Conservation (phyloP, 2,113 vertebrate species). For the Galeopterus variegatus region DNA sequence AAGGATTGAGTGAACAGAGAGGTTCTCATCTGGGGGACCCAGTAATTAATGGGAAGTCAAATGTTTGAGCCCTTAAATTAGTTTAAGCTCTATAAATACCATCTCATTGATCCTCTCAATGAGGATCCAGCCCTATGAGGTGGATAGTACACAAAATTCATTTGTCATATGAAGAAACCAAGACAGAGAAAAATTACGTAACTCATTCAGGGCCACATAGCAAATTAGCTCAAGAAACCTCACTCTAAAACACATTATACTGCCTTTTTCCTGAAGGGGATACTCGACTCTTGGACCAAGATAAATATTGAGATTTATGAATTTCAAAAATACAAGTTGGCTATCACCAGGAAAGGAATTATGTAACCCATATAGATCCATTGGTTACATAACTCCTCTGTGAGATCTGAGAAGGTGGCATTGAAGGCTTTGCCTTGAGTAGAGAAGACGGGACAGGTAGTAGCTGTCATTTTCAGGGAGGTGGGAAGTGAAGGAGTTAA, state of each 20-base stretch:
- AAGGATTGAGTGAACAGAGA: neutral
- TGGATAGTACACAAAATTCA: neutral
- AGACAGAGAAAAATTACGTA: neutral
- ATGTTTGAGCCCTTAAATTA: neutral
- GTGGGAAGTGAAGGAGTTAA: neutral
- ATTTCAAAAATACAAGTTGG: neutral
- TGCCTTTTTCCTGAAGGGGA: neutral
- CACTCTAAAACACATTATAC: neutral
- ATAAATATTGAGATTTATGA: neutral
- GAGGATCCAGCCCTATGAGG: neutral
- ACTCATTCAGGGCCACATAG: neutral
- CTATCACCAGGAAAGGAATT: neutral
- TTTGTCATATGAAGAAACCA: neutral
- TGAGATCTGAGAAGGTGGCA: too few species aligned
- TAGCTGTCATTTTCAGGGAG: neutral
- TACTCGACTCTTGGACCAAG: neutral
- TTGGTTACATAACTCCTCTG: neutral
- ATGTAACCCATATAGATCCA: neutral
- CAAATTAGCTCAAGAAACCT: neutral
- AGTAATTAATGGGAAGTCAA: neutral
- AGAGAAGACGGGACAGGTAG: neutral
- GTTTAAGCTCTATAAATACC: neutral
- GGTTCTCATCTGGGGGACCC: neutral
- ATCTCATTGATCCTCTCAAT: neutral
- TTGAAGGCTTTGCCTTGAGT: neutral